These are phyloP conservation scores for Brachionus manjavacas DNA, from an alignment of 1,140 invertebrate genomes.

Conservation along the genomic window DNA sequence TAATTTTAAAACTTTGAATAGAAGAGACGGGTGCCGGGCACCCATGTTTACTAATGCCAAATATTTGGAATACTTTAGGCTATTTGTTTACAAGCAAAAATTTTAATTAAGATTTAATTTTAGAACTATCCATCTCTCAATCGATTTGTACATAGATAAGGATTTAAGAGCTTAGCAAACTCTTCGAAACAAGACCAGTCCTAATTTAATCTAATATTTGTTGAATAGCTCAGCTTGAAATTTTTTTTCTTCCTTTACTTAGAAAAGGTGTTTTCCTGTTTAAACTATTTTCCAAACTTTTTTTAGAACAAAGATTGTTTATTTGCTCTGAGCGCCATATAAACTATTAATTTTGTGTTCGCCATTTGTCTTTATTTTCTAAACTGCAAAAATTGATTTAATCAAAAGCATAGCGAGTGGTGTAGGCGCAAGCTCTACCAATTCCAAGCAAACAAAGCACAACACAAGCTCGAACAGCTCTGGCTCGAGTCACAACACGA, in stretches of 20 bases:
- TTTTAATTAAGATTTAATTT: conserved; percentile 36
- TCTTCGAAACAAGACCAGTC: not conserved
- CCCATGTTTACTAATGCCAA: not conserved
- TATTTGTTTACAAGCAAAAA: not conserved
- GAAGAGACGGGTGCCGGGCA: not conserved
- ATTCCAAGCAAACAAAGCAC: not conserved
- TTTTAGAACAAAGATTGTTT: not conserved
- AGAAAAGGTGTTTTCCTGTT: conserved; percentile 26
- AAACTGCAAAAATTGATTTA: conserved; percentile 41
- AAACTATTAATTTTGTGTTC: not conserved
- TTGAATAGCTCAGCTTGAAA: not conserved
- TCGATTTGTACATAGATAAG: not conserved
- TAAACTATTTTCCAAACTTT: not conserved
- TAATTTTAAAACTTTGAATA: not conserved
- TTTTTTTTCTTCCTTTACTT: not conserved
- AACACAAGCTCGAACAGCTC: conserved; percentile 31
- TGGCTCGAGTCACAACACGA: conserved; percentile 23
- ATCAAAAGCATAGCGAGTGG: conserved; percentile 36
- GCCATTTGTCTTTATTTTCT: not conserved
- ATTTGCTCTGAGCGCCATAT: not conserved
- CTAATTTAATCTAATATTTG: conserved; percentile 27
- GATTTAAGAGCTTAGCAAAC: conserved; percentile 36
- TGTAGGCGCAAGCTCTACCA: conserved; percentile 5
- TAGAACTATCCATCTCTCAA: not conserved
- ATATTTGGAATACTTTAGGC: conserved; percentile 3